Percentiles rank a stretch among this genome's conserved stretches.
Evolutionary conservation across 2,888 invertebrate species (phyloP).

Genomic region (Acanthosoma haemorrhoidale): DNA sequence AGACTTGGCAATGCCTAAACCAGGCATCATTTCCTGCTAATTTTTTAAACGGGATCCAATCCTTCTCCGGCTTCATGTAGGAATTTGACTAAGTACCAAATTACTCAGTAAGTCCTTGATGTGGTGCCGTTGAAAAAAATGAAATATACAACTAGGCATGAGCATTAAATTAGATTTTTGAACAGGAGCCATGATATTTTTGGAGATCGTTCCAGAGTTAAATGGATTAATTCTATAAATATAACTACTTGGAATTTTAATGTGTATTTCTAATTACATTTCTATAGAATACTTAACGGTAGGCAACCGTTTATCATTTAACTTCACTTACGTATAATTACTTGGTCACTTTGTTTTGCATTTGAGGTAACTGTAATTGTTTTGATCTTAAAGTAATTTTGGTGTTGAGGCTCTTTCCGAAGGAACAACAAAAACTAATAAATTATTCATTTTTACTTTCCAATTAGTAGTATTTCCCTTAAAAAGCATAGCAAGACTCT

Average conservation of each 20-base stretch:
- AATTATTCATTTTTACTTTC: no score
- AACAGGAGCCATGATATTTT: constrained; percentile 15
- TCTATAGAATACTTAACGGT: no score
- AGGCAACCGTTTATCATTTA: no score
- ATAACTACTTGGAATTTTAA: neutral
- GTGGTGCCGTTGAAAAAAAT: constrained; percentile 2
- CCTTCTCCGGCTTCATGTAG: neutral
- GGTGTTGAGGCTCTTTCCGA: no score
- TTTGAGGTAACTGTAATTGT: no score
- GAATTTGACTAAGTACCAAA: constrained; percentile 8
- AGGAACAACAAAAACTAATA: no score
- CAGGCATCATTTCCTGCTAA: neutral
- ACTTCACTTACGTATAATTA: no score
- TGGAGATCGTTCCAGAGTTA: neutral
- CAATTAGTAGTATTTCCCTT: no score
- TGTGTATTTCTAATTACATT: neutral
- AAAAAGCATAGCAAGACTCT: no score
- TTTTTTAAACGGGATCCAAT: neutral
- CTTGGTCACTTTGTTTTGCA: no score
- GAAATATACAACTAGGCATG: neutral
- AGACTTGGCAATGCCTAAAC: neutral
- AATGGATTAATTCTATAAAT: constrained; percentile 4
- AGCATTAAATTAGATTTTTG: constrained; percentile 12
- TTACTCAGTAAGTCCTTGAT: constrained; percentile 7
- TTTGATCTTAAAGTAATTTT: no score